These are phyloP conservation scores for Psettodes erumei DNA, from an alignment of 2,113 vertebrate species.

Conservation along the genomic window DNA sequence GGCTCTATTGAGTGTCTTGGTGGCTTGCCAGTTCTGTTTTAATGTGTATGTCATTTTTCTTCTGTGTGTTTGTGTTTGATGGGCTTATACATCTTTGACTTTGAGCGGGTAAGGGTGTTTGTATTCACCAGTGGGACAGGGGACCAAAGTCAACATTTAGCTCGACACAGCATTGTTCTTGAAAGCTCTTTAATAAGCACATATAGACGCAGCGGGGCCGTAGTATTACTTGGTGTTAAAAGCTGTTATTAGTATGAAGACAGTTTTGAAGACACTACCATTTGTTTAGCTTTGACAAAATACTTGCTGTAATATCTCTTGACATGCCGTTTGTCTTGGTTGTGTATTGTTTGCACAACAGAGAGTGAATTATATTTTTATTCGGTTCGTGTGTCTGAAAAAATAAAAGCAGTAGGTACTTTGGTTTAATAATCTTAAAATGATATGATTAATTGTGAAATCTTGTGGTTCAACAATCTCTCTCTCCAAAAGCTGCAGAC, in stretches of 20 bases:
- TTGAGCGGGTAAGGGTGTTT: conserved; percentile 73
- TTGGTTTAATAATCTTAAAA: not conserved
- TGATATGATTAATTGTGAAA: not conserved
- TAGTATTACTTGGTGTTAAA: conserved; percentile 45
- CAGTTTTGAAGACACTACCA: conserved; percentile 29
- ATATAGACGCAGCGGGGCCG: conserved; percentile 25
- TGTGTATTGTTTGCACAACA: conserved; percentile 10
- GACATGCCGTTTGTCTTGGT: not conserved
- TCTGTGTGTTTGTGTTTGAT: conserved; percentile 64
- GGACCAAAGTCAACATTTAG: conserved; percentile 74
- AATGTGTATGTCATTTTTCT: conserved; percentile 55
- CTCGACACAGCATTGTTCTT: conserved; percentile 63
- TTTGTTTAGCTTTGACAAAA: conserved; percentile 22
- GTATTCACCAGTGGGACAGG: conserved; percentile 66
- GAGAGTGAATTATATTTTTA: not conserved
- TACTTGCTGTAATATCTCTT: conserved; percentile 20
- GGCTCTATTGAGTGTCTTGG: conserved; percentile 71
- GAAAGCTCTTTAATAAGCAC: conserved; percentile 68
- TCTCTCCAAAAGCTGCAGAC: not conserved
- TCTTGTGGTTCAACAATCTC: not conserved
- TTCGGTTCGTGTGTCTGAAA: not conserved
- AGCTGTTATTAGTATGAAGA: conserved; percentile 50
- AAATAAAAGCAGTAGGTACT: not conserved
- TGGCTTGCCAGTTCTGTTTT: conserved; percentile 73
- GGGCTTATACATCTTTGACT: conserved; percentile 78